Evolutionary conservation across 2,797 vertebrate genomes (phyloP).

Genomic region (Yasuhikotakia modesta): DNA sequence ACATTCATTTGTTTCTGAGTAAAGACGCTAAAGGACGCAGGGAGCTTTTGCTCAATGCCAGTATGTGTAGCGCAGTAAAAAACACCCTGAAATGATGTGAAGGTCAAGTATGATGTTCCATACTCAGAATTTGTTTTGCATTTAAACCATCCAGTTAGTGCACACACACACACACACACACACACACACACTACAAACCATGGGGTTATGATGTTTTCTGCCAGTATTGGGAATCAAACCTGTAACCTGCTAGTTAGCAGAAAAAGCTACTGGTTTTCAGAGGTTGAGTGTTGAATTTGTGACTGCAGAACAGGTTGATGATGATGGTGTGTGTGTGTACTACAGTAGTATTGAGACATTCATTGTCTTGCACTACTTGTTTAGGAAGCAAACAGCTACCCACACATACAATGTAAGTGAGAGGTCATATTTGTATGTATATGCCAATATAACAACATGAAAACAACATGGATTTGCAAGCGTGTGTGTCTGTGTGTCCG

Average conservation of each 20-base stretch:
- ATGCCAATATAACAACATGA: slow-evolving; percentile 9
- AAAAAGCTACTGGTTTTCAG: too few relatives aligned
- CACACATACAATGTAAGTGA: slow-evolving; percentile 25
- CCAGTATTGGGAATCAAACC: too few relatives aligned
- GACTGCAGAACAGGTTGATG: slow-evolving; percentile 1
- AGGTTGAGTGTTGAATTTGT: slow-evolving; percentile 1
- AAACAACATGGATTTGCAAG: not conserved
- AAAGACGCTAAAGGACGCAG: not conserved
- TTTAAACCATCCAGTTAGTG: too few relatives aligned
- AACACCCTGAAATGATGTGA: too few relatives aligned
- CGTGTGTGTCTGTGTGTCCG: too few relatives aligned
- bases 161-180: too few relatives aligned
- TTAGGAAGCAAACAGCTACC: slow-evolving; percentile 7
- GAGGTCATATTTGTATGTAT: slow-evolving; percentile 19
- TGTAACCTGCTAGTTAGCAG: too few relatives aligned
- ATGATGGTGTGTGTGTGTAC: not conserved
- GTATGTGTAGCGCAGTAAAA: not conserved
- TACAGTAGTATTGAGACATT: slow-evolving; percentile 9
- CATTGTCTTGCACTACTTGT: slow-evolving; percentile 6
- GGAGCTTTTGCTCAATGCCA: slow-evolving; percentile 49
- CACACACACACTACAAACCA: too few relatives aligned
- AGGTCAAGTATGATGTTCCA: too few relatives aligned
- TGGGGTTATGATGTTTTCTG: too few relatives aligned
- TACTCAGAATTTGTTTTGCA: too few relatives aligned
- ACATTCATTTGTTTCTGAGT: slow-evolving; percentile 45